Evolutionary conservation across 1,140 invertebrate species (phyloP), one percentile per base, ranked within the genome.

Genomic region (Magallana ariakensis): DNA sequence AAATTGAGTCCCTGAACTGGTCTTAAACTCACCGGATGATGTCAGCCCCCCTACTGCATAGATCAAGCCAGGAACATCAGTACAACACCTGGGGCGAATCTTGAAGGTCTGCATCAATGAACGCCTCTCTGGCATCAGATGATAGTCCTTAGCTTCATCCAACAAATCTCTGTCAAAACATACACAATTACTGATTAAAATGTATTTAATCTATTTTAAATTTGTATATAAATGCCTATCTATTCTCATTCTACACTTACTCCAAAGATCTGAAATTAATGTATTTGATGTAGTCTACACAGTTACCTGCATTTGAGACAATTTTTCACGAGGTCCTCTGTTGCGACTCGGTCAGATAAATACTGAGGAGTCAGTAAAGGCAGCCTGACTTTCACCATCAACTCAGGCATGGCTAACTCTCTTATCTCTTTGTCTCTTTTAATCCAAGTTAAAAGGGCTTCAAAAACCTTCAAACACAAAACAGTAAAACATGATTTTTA

Each of bases 41-140:
- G 97, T 97, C 13, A 98, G 94, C 8, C 97, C 97, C 16, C 97
- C 98, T 86, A 98, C 97, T 87, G 97, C 97, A 95, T 97, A 98
- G 88, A 98, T 98, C 90, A 97, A 96, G 1, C 97, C 97, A 66
- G 95, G 94, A 60, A 96, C 94, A 92, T 96, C 96, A 91, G 97
- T 97, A 91, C 97, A 97, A 89, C 96, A 96, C 56, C 97, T 95
- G 55, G 97, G 97, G 90, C 96, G 95, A 15, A 96, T 97, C 89
- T 96, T 96, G 93, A 97, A 95, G 3, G 94, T 97, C 93, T 97
- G 97, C 46, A 98, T 93, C 62, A 98, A 93, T 66, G 96, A 95
- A 56, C 97, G 94, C 88, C 97, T 95, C 94, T 98, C 97, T 16
- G 97, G 98, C 96, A 98, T 94, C 84, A 95, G 80, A 84, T 94